phyloP scores from a whole-genome alignment of 2,888 invertebrate species.

The Dynastes grantii region DNA sequence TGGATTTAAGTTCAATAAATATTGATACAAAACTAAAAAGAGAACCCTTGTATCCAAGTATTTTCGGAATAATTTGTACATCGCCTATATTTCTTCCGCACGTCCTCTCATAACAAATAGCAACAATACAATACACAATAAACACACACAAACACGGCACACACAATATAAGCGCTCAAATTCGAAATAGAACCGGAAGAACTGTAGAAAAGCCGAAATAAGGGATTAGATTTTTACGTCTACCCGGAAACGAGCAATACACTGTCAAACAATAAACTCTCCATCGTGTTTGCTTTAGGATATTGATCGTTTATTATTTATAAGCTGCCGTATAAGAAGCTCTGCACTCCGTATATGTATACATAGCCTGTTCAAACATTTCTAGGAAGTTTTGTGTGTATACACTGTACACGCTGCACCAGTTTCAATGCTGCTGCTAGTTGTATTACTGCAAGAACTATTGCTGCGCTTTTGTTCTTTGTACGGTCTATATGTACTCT shows the following conservation, averaged over 20 bases:
- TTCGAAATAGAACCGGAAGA: neutral
- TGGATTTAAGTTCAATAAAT: too few species aligned
- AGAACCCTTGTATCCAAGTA: neutral
- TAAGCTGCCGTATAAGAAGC: neutral
- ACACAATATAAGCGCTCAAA: too few species aligned
- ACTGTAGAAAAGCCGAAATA: constrained; percentile 23
- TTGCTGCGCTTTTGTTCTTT: neutral
- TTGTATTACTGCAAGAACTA: neutral
- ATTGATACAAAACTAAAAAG: too few species aligned
- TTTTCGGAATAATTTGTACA: neutral
- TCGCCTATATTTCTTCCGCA: constrained; percentile 8
- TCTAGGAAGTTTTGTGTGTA: neutral
- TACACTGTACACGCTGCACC: constrained; percentile 3
- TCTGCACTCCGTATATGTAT: neutral
- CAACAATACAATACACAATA: constrained; percentile 5
- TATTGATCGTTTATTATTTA: constrained; percentile 49
- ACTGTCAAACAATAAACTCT: constrained; percentile 49
- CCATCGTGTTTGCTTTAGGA: constrained; percentile 35
- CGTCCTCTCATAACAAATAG: constrained; percentile 24
- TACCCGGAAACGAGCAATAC: constrained; percentile 13
- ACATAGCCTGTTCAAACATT: neutral
- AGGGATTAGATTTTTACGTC: constrained; percentile 46
- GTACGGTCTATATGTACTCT: neutral
- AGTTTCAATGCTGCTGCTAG: neutral
- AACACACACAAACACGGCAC: constrained; percentile 9